A percentile compares a stretch with the other conserved stretches of the same genome.
Evolutionary conservation across 2,888 invertebrate species (phyloP).

Genomic region (Drosophila anomalata): DNA sequence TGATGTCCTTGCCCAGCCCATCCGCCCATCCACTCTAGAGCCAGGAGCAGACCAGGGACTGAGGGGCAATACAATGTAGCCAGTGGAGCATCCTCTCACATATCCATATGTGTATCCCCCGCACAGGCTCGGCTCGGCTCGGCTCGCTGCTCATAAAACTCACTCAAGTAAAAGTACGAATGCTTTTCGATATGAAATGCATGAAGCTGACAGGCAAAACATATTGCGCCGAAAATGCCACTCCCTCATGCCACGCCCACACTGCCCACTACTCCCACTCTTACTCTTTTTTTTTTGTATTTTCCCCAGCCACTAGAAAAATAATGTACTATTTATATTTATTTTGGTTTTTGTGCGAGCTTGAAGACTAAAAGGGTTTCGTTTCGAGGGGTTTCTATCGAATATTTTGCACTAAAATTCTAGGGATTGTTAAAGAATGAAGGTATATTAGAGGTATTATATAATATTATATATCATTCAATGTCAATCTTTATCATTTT

Average conservation of each 20-base stretch:
- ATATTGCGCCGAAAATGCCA: constrained; percentile 71
- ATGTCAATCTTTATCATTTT: no score
- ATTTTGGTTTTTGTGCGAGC: background rate
- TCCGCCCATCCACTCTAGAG: background rate
- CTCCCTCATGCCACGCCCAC: background rate
- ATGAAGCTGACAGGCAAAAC: constrained; percentile 78
- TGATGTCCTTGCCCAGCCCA: constrained; percentile 29
- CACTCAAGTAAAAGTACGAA: constrained; percentile 80
- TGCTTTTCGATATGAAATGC: constrained; percentile 79
- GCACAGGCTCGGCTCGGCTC: constrained; percentile 51
- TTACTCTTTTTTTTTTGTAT: background rate
- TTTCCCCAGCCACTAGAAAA: constrained; percentile 6
- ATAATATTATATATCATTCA: no score
- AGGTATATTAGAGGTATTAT: no score
- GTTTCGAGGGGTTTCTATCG: background rate
- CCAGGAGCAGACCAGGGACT: constrained; percentile 6
- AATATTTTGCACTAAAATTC: background rate
- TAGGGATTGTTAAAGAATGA: background rate
- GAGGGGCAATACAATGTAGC: constrained; percentile 59
- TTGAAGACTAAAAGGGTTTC: background rate
- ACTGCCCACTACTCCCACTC: background rate
- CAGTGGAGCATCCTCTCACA: constrained; percentile 73
- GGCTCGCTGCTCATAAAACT: constrained; percentile 75
- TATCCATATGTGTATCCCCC: constrained; percentile 58
- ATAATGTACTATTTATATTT: constrained; percentile 3